phyloP scores from a whole-genome alignment of 1,140 invertebrate species.

The Drusus annulatus region DNA sequence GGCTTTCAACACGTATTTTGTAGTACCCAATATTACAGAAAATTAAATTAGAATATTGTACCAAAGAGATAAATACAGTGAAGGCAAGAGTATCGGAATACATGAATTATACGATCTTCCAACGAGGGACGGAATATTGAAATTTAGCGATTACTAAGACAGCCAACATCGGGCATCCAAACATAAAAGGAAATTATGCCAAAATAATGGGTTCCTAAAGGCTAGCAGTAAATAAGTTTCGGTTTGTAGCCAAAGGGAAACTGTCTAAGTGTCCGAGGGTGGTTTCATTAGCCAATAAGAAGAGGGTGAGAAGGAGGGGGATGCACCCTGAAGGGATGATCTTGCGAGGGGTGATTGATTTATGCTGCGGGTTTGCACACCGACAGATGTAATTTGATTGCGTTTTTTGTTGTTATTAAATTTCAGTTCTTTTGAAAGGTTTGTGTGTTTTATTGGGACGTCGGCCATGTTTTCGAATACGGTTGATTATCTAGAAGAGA shows the following conservation, averaged over 20 bases:
- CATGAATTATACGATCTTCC: conserved; percentile 2
- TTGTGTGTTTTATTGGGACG: too few species aligned
- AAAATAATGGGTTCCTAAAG: neutral
- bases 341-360: conserved; percentile 21
- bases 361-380: conserved; percentile 29
- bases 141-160: conserved; percentile 12
- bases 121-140: conserved; percentile 22
- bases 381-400: conserved; percentile 8
- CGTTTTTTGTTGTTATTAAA: neutral
- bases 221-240: conserved; percentile 15
- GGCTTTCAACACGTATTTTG: too few species aligned
- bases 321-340: conserved; percentile 29
- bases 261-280: conserved; percentile 22
- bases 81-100: neutral
- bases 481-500: too few species aligned
- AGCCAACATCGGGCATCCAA: neutral
- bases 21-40: too few species aligned
- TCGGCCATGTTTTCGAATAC: too few species aligned
- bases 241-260: neutral
- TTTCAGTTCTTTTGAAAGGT: too few species aligned
- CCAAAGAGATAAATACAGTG: neutral
- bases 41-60: neutral
- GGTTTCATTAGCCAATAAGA: conserved; percentile 15
- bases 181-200: conserved; percentile 15
- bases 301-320: neutral